Evolutionary conservation across 35 echinoderm and acorn worm species (phyloP).

Genomic region (Chiridota heheva): DNA sequence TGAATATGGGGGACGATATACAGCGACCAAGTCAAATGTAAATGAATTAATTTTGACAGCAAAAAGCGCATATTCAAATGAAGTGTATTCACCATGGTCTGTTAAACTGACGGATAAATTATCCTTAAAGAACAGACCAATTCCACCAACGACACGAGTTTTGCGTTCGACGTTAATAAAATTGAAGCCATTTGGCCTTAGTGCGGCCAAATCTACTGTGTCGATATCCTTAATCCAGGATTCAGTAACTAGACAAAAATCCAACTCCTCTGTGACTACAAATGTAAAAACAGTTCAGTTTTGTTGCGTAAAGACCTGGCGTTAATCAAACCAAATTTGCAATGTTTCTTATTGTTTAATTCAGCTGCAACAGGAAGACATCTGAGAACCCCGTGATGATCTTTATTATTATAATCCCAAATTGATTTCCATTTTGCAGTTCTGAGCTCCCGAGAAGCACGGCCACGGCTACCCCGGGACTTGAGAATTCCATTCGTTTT

Average conservation of each 20-base stretch:
- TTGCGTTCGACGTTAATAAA: constrained; percentile 8
- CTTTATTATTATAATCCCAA: constrained; percentile 14
- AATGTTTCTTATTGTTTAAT: constrained; percentile 22
- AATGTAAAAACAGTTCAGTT: constrained; percentile 18
- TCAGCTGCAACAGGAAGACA: neutral
- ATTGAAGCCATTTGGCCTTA: constrained; percentile 5
- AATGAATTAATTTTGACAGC: constrained; percentile 13
- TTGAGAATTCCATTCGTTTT: neutral
- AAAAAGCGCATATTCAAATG: constrained; percentile 41
- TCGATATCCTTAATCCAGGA: constrained; percentile 31
- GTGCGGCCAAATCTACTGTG: constrained; percentile 23
- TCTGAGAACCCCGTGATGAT: constrained; percentile 17
- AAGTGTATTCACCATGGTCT: neutral
- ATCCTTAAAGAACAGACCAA: constrained; percentile 36
- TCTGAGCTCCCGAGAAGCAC: neutral
- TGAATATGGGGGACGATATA: constrained; percentile 40
- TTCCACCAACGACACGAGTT: constrained; percentile 34
- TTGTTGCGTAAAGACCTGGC: constrained; percentile 28
- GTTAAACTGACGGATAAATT: constrained; percentile 12
- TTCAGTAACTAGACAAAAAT: constrained; percentile 36
- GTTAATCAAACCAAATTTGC: constrained; percentile 25
- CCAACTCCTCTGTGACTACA: neutral
- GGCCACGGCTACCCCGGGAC: constrained; percentile 12
- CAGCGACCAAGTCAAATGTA: neutral
- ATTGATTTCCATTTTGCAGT: constrained; percentile 13